phyloP scores from a whole-genome alignment of 2,113 vertebrate species.

The Mugil cephalus region DNA sequence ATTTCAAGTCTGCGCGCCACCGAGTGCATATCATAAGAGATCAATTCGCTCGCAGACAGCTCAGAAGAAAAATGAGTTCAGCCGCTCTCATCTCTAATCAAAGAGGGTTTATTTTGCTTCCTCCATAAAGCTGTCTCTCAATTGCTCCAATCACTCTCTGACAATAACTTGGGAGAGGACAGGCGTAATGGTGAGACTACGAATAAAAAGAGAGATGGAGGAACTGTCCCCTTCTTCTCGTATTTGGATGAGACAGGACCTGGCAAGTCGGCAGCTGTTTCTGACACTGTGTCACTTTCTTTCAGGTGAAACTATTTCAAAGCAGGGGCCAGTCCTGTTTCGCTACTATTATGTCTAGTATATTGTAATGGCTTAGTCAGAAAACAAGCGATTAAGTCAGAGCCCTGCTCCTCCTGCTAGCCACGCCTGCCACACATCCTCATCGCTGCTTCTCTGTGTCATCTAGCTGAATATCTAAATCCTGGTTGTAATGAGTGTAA shows the following conservation, averaged over 20 bases:
- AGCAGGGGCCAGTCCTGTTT: not conserved
- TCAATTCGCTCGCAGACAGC: not conserved
- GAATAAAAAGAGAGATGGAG: conserved; percentile 18
- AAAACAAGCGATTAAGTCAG: conserved; percentile 10
- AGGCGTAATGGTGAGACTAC: conserved; percentile 14
- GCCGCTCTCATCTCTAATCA: conserved; percentile 25
- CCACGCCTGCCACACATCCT: conserved; percentile 52
- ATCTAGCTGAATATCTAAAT: conserved; percentile 29
- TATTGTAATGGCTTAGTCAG: conserved; percentile 1
- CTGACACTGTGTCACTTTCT: conserved; percentile 23
- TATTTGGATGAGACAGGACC: conserved; percentile 4
- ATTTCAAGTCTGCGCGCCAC: not conserved
- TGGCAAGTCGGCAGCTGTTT: not conserved
- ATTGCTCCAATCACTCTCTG: conserved; percentile 25
- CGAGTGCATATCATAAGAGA: conserved; percentile 3
- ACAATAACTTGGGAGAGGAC: not conserved
- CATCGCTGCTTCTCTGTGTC: conserved; percentile 13
- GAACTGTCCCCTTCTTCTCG: not conserved
- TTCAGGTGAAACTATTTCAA: conserved; percentile 32
- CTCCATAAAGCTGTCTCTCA: not conserved
- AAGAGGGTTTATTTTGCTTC: conserved; percentile 21
- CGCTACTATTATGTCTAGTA: not conserved
- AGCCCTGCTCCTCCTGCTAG: conserved; percentile 27
- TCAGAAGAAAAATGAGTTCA: conserved; percentile 12
- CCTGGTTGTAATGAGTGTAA: conserved; percentile 42